Conservation (phyloP, 2,797 vertebrate species). For the Linurgus olivaceus region DNA sequence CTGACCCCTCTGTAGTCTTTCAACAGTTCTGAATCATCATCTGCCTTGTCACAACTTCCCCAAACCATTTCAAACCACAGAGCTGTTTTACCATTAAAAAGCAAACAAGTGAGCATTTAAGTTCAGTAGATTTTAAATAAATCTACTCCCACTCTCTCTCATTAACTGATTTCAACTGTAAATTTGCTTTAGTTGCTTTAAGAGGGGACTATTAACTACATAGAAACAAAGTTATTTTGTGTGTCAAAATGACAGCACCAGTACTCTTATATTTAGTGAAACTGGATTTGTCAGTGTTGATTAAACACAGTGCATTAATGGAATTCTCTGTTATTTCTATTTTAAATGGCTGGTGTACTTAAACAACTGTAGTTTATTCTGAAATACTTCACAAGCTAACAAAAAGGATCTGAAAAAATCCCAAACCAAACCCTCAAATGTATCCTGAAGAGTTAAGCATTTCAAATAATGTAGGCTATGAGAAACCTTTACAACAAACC, state of each 20-base stretch:
- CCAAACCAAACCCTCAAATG: background rate
- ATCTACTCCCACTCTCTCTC: constrained; percentile 25
- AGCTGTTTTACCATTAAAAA: constrained; percentile 3
- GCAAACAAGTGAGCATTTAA: constrained; percentile 28
- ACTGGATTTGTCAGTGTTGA: background rate
- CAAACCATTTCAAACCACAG: constrained; percentile 1
- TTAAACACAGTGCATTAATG: background rate
- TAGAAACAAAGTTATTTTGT: background rate
- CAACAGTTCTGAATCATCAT: background rate
- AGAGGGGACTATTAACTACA: constrained; percentile 12
- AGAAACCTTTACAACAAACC: background rate
- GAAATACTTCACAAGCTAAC: background rate
- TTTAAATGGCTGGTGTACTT: background rate
- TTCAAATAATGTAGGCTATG: background rate
- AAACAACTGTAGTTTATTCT: background rate
- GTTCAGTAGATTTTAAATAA: constrained; percentile 31
- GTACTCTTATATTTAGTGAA: background rate
- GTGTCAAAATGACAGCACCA: constrained; percentile 4
- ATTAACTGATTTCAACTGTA: constrained; percentile 34
- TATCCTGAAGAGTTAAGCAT: background rate
- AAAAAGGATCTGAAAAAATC: background rate
- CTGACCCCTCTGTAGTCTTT: background rate
- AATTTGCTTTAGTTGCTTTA: constrained; percentile 40
- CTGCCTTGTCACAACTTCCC: background rate
- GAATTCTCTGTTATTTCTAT: background rate